Percentiles rank a stretch among this genome's conserved stretches.
These are phyloP conservation scores for Gorsachius magnificus DNA, from an alignment of 2,797 vertebrate genomes.

Conservation along the genomic window DNA sequence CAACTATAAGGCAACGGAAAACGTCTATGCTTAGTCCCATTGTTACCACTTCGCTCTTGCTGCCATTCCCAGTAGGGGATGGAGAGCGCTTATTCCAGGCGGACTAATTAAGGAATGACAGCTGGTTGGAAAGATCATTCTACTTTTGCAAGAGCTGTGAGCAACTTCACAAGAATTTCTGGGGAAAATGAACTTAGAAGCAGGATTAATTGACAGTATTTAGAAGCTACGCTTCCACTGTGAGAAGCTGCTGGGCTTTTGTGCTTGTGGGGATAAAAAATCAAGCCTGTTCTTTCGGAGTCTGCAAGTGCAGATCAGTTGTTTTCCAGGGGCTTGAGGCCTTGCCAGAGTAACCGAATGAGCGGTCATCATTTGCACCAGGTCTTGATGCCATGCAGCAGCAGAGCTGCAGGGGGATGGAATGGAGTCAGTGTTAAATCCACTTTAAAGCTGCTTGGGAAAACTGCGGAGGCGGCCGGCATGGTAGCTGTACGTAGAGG, in stretches of 20 bases:
- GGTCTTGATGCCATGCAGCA: neutral
- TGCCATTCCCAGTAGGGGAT: neutral
- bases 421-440: rapidly evolving
- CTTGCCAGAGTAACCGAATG: neutral
- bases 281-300: neutral
- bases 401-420: neutral
- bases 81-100: neutral
- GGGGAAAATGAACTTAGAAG: neutral
- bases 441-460: neutral
- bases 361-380: neutral
- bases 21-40: neutral
- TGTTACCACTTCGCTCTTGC: neutral
- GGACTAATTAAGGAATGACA: slow-evolving; percentile 45
- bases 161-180: slow-evolving; percentile 29
- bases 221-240: neutral
- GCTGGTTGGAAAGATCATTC: slow-evolving; percentile 30
- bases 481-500: rapidly evolving
- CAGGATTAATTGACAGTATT: neutral
- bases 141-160: slow-evolving; percentile 27
- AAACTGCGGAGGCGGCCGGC: neutral
- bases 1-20: neutral
- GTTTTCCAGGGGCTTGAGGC: rapidly evolving
- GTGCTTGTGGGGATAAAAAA: neutral
- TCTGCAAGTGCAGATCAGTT: too few species aligned
- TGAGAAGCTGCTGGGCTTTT: neutral